Conservation (phyloP, 1,140 invertebrate genomes). For the Drosophila hydei region DNA sequence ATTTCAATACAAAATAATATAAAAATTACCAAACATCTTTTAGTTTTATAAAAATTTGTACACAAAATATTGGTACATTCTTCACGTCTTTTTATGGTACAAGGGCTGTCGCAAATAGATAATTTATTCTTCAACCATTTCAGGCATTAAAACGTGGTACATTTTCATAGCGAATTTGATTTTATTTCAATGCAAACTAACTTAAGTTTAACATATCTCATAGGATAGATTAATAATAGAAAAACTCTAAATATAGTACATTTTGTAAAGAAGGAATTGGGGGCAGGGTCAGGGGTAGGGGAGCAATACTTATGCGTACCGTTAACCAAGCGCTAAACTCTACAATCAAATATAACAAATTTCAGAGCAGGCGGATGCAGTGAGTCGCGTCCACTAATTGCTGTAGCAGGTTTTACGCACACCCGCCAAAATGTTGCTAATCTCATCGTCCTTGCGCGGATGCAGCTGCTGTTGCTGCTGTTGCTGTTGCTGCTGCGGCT, state of each 20-base stretch:
- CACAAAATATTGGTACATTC: no score
- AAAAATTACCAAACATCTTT: no score
- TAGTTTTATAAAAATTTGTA: no score
- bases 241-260: conserved; percentile 38
- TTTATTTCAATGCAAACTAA: conserved; percentile 52
- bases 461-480: conserved; percentile 84
- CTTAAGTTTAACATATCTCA: conserved; percentile 37
- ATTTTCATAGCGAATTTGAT: conserved; percentile 20
- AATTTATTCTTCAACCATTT: not conserved
- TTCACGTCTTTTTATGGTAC: no score
- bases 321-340: conserved; percentile 36
- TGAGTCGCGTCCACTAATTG: conserved; percentile 85
- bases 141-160: not conserved
- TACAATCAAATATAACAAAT: conserved; percentile 42
- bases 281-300: not conserved
- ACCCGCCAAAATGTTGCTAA: conserved; percentile 93
- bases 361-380: conserved; percentile 1
- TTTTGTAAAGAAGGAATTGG: not conserved
- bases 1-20: no score
- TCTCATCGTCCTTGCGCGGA: conserved; percentile 90
- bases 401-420: conserved; percentile 94
- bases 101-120: no score
- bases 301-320: conserved; percentile 33
- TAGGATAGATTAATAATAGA: conserved; percentile 17
- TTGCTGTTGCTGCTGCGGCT: conserved; percentile 68